A percentile compares a stretch with the other conserved stretches of the same genome.
These are phyloP conservation scores for Nothobranchius furzeri DNA, from an alignment of 2,113 vertebrate species.

Conservation along the genomic window DNA sequence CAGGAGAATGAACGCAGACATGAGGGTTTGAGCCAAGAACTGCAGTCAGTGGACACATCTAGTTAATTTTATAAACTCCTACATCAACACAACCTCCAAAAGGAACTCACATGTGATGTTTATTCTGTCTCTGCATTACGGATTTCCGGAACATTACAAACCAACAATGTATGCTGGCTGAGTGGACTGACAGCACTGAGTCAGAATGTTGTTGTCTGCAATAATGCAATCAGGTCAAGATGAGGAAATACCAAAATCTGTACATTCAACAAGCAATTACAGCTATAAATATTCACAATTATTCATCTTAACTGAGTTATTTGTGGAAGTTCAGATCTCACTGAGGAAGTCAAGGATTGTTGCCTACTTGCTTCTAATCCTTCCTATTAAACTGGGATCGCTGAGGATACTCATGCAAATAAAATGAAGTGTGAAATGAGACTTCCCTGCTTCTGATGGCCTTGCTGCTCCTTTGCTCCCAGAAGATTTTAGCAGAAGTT, in stretches of 20 bases:
- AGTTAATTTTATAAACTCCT: constrained; percentile 6
- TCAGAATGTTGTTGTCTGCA: constrained; percentile 6
- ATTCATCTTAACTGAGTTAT: constrained; percentile 47
- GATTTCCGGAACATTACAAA: constrained; percentile 72
- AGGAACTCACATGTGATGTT: constrained; percentile 6
- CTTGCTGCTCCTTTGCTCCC: too few relatives aligned
- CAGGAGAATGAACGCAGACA: constrained; percentile 26
- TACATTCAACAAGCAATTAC: constrained; percentile 7
- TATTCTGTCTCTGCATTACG: constrained; percentile 42
- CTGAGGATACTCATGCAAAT: constrained; percentile 49
- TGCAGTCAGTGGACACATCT: background rate
- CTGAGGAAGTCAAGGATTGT: constrained; percentile 51
- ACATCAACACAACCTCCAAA: background rate
- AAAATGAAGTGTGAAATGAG: too few relatives aligned
- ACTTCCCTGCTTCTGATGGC: too few relatives aligned
- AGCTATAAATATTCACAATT: constrained; percentile 23
- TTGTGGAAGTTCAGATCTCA: constrained; percentile 45
- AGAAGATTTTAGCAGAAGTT: too few relatives aligned
- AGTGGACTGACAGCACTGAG: constrained; percentile 39
- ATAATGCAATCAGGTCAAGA: constrained; percentile 20
- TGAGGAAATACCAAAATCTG: constrained; percentile 4
- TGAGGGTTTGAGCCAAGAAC: constrained; percentile 10
- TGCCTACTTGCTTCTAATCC: too few relatives aligned
- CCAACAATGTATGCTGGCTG: constrained; percentile 40
- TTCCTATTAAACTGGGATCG: too few relatives aligned